Evolutionary conservation across 2,113 vertebrate species (phyloP).

Genomic region (Nipponia nippon): DNA sequence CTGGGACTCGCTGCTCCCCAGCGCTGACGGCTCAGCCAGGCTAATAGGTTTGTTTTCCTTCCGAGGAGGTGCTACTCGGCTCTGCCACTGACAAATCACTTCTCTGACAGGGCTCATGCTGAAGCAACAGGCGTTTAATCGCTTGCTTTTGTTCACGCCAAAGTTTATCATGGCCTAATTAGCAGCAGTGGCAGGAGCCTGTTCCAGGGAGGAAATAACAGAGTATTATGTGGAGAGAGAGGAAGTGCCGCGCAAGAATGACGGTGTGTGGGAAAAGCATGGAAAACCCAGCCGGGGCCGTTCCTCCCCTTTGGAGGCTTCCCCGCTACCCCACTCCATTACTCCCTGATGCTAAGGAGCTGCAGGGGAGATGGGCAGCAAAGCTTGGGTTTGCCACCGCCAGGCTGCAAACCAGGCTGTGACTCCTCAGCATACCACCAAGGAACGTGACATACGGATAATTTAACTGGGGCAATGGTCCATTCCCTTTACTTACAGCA

Average conservation of each 20-base stretch:
- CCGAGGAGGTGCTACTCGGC: background rate
- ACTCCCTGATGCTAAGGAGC: fast-evolving
- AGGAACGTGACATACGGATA: fast-evolving
- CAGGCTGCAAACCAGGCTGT: background rate
- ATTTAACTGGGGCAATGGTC: background rate
- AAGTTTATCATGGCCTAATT: conserved; percentile 16
- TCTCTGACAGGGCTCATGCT: background rate
- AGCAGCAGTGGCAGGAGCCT: background rate
- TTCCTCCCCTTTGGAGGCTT: background rate
- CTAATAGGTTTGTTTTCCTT: background rate
- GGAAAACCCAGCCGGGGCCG: background rate
- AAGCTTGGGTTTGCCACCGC: background rate
- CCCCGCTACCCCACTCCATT: background rate
- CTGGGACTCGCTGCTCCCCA: fast-evolving
- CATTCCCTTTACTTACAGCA: background rate
- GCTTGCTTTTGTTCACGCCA: conserved; percentile 15
- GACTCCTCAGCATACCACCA: background rate
- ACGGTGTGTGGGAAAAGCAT: background rate
- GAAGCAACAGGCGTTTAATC: background rate
- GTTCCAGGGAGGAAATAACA: conserved; percentile 39
- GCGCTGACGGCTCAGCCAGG: background rate
- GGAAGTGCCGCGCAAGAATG: fast-evolving
- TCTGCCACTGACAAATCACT: background rate
- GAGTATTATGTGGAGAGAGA: background rate
- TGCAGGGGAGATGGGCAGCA: background rate